Base-by-base conservation (phyloP, 2,113 vertebrate species). In the Candoia aspera region DNA sequence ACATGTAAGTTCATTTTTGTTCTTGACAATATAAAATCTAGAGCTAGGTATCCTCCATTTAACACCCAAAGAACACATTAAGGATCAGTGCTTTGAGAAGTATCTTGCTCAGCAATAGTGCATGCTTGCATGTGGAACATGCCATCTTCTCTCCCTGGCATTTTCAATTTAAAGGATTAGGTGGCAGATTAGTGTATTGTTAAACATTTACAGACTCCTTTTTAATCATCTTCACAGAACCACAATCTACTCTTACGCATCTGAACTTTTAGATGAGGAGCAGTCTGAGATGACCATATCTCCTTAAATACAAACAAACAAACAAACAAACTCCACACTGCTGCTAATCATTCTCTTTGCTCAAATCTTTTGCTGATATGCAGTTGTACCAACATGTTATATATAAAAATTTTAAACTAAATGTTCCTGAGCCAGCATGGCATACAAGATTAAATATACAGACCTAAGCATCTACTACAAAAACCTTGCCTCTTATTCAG, bases 381-480 rank as follows among this genome's bases (percentile, higher is more conserved):
- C 87, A 92, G 21, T 17, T 92, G 84, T 10, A 33, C 89, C 79
- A 86, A 0, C 91, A 85, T n/a, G 9, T 68, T 84, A 64, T 29
- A 90, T 87, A 37, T 19, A 54, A 64, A 93, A 91, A 92, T 88
- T 62, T 55, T 86, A 90, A 92, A 59, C 26, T 23, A 53, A 84
- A 92, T 87, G 57, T 13, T 92, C 49, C 54, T 86, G 91, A 94
- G 94, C 49, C 79, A 90, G 57, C 37, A 90, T 92, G 87, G 58
- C 17, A 93, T 91, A 33, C 26, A 93, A 93, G 93, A 26, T 87
- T 53, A 91, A 86, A 79, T 93, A 91, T 89, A 10, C n/a, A 73
- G 89, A 95, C n/a, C 54, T 79, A 58, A 94, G 93, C 55, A 92
- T 55, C 73, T 53, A 88, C 64, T 88, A 21, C 57, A 89, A 84